Evolutionary conservation across 2,888 invertebrate species (phyloP).

Genomic region (Drosophila borealis): DNA sequence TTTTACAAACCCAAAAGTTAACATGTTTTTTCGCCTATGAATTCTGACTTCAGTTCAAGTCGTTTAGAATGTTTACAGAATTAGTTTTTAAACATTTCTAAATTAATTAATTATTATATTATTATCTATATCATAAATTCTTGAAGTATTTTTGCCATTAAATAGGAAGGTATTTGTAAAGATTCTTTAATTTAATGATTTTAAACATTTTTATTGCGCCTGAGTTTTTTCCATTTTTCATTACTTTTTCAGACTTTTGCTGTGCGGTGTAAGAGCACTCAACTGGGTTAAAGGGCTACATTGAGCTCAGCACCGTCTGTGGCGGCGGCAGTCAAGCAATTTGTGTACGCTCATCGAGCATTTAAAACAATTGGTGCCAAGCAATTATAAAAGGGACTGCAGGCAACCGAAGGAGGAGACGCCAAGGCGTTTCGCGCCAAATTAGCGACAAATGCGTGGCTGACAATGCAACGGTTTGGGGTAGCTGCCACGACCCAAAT

Average conservation of each 20-base stretch:
- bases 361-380: constrained; percentile 81
- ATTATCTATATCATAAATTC: too few relatives aligned
- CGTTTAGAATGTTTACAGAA: too few relatives aligned
- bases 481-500: constrained; percentile 65
- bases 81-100: too few relatives aligned
- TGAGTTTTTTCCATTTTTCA: neutral
- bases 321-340: constrained; percentile 62
- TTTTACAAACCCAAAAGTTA: too few relatives aligned
- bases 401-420: neutral
- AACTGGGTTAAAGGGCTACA: constrained; percentile 54
- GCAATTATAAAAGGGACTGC: constrained; percentile 64
- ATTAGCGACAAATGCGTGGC: constrained; percentile 71
- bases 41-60: too few relatives aligned
- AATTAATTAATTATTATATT: too few relatives aligned
- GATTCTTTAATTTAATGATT: too few relatives aligned
- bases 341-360: constrained; percentile 70
- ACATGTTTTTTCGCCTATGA: too few relatives aligned
- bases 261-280: constrained; percentile 38
- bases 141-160: too few relatives aligned
- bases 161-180: too few relatives aligned
- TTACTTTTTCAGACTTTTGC: constrained; percentile 12
- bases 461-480: constrained; percentile 16
- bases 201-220: too few relatives aligned
- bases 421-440: constrained; percentile 55
- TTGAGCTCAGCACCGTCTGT: constrained; percentile 22